These are phyloP conservation scores for Mallotus villosus DNA, from an alignment of 2,797 vertebrate genomes.

Conservation along the genomic window DNA sequence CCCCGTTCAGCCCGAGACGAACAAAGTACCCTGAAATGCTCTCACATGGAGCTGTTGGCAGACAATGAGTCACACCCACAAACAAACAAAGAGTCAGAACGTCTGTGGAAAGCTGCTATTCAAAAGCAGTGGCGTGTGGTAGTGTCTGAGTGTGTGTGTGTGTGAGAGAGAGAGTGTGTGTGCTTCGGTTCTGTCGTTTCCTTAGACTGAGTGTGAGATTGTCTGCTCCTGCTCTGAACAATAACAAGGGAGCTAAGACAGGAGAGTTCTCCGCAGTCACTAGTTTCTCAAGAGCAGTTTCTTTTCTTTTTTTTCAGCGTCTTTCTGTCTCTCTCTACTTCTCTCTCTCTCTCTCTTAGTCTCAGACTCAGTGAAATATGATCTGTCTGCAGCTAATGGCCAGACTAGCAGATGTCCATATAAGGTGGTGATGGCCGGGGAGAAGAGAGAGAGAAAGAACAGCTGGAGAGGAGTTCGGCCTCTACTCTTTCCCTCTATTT, in stretches of 20 bases:
- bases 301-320: background rate
- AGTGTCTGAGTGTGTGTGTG: background rate
- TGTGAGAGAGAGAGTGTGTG: background rate
- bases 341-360: conserved; percentile 25
- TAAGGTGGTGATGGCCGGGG: conserved; percentile 58
- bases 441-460: conserved; percentile 28
- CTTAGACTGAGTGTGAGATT: conserved; percentile 28
- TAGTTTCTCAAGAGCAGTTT: background rate
- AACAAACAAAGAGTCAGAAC: conserved; percentile 45
- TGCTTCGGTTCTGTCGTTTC: background rate
- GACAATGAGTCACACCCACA: conserved; percentile 69
- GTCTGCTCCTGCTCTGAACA: conserved; percentile 36
- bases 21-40: conserved; percentile 22
- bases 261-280: conserved; percentile 38
- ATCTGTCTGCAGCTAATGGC: conserved; percentile 68
- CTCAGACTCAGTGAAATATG: conserved; percentile 69
- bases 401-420: conserved; percentile 70
- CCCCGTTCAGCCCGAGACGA: background rate
- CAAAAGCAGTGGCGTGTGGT: conserved; percentile 59
- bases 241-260: conserved; percentile 52
- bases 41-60: conserved; percentile 62
- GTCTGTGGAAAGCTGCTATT: conserved; percentile 59
- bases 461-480: conserved; percentile 14
- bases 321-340: conserved; percentile 31
- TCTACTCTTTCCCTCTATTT: too few relatives aligned